Conservation (phyloP, 2,113 vertebrate species). For the Siphamia tubifer region DNA sequence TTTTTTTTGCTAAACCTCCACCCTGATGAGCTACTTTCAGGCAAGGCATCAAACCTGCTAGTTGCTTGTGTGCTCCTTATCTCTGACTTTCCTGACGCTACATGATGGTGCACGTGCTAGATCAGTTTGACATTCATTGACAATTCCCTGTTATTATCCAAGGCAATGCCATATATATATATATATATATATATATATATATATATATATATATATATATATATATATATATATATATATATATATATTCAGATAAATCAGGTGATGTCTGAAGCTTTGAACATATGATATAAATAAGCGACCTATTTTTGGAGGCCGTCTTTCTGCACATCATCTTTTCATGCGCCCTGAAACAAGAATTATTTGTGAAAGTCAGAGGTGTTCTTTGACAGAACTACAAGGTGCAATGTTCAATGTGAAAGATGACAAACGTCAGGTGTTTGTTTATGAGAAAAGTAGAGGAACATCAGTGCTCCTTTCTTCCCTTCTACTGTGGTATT, state of each 20-base stretch:
- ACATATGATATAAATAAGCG: slow-evolving; percentile 55
- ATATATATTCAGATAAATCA: slow-evolving; percentile 47
- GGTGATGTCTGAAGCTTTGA: slow-evolving; percentile 39
- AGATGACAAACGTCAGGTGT: slow-evolving; percentile 37
- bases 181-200: too few species aligned
- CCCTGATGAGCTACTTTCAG: neutral
- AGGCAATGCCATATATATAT: slow-evolving; percentile 33
- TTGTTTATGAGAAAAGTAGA: slow-evolving; percentile 24
- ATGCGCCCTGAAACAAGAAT: slow-evolving; percentile 54
- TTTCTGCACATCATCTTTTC: slow-evolving; percentile 36
- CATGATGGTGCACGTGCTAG: slow-evolving; percentile 7
- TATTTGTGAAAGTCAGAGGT: slow-evolving; percentile 57
- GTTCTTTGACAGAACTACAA: slow-evolving; percentile 54
- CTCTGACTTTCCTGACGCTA: slow-evolving; percentile 6
- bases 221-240: too few species aligned
- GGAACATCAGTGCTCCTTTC: slow-evolving; percentile 32
- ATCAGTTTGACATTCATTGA: slow-evolving; percentile 18
- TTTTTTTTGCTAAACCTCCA: neutral
- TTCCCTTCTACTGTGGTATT: slow-evolving; percentile 22
- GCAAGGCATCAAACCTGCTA: neutral
- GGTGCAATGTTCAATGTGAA: slow-evolving; percentile 39
- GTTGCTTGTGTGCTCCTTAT: neutral
- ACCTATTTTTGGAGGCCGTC: slow-evolving; percentile 54
- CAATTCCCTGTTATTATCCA: neutral
- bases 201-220: too few species aligned